Evolutionary conservation across 2,888 invertebrate species (phyloP).

Genomic region (Carterocephalus palaemon): DNA sequence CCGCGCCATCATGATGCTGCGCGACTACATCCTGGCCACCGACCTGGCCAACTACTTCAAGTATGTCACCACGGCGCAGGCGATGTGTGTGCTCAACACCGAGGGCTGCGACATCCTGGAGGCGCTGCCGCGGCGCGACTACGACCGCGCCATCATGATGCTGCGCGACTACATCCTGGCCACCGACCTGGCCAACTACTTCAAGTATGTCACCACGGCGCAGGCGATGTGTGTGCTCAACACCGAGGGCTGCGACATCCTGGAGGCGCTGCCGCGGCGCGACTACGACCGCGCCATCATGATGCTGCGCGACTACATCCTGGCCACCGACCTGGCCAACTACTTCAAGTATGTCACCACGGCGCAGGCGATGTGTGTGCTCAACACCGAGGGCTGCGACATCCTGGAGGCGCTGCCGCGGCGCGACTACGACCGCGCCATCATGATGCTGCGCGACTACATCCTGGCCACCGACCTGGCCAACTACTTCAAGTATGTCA

Average conservation of each 20-base stretch:
- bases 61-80: no score
- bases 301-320: constrained; percentile 85
- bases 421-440: constrained; percentile 83
- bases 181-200: constrained; percentile 89
- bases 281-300: constrained; percentile 86
- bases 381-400: constrained; percentile 91
- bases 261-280: constrained; percentile 82
- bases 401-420: constrained; percentile 85
- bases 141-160: constrained; percentile 84
- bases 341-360: constrained; percentile 80
- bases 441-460: constrained; percentile 86
- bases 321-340: constrained; percentile 89
- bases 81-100: constrained; percentile 90
- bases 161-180: constrained; percentile 88
- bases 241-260: constrained; percentile 90
- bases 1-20: constrained; percentile 83
- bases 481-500: constrained; percentile 81
- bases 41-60: constrained; percentile 88
- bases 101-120: constrained; percentile 92
- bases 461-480: constrained; percentile 91
- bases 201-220: constrained; percentile 70
- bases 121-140: constrained; percentile 82
- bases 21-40: constrained; percentile 88
- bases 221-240: constrained; percentile 91
- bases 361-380: constrained; percentile 89